phyloP scores from a whole-genome alignment of 2,113 vertebrate genomes.

The Podarcis raffonei region DNA sequence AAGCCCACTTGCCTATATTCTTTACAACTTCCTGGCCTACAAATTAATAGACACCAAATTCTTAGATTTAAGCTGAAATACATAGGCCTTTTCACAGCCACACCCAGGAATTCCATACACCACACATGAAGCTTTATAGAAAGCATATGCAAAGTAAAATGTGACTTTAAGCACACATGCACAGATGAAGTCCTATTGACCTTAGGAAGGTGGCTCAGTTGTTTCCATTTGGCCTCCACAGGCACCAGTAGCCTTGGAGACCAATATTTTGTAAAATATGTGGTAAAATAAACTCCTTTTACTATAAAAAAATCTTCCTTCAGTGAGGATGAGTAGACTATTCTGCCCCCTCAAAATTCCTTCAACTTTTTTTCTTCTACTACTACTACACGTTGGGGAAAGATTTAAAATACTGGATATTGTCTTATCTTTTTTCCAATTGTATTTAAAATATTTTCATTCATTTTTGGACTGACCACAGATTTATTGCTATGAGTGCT shows the following conservation, averaged over 20 bases:
- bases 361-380: slow-evolving; percentile 57
- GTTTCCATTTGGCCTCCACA: not conserved
- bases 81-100: not conserved
- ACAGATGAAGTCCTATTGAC: not conserved
- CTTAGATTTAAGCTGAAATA: not conserved
- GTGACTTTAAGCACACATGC: not conserved
- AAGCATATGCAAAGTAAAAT: not conserved
- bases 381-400: slow-evolving; percentile 62
- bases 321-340: slow-evolving; percentile 56
- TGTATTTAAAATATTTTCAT: slow-evolving; percentile 82
- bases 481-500: slow-evolving; percentile 80
- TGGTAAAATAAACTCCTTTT: not conserved
- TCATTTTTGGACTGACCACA: slow-evolving; percentile 78
- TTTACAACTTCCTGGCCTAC: not conserved
- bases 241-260: not conserved
- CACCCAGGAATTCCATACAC: not conserved
- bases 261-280: not conserved
- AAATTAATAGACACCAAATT: not conserved
- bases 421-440: slow-evolving; percentile 78
- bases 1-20: not conserved
- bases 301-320: slow-evolving; percentile 8
- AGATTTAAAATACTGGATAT: slow-evolving; percentile 73
- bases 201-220: not conserved
- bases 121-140: not conserved
- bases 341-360: not conserved